phyloP scores from a whole-genome alignment of 2,797 vertebrate genomes.

The Halcyon smyrnensis region DNA sequence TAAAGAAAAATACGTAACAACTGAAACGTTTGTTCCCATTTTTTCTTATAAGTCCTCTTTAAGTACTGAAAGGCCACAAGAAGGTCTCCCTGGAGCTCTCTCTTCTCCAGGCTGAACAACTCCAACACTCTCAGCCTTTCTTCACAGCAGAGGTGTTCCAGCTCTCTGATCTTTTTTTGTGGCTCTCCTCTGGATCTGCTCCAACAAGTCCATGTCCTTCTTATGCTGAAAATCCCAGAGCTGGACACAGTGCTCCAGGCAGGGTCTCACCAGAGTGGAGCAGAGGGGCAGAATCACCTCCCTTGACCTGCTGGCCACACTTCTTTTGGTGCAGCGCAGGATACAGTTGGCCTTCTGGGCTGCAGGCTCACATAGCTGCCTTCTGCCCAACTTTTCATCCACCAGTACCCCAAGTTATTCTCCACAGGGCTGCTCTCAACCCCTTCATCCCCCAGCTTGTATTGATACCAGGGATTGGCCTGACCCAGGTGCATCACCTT shows the following conservation, averaged over 20 bases:
- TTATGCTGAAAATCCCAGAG: neutral
- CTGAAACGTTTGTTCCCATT: no score
- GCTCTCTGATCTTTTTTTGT: neutral
- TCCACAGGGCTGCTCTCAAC: neutral
- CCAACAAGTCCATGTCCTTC: neutral
- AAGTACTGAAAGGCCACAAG: neutral
- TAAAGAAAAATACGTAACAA: neutral
- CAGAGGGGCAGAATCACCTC: neutral
- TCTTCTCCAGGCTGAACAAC: neutral
- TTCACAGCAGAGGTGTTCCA: neutral
- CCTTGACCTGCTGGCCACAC: neutral
- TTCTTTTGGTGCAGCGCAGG: neutral
- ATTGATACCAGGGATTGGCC: neutral
- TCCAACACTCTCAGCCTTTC: neutral
- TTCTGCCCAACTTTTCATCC: neutral
- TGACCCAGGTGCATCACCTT: neutral
- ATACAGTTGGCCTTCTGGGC: neutral
- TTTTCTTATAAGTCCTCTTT: no score
- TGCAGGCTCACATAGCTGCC: neutral
- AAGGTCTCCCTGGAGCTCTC: neutral
- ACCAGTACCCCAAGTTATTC: neutral
- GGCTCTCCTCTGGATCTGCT: neutral
- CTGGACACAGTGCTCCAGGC: neutral
- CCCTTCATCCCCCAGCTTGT: neutral
- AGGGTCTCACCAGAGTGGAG: neutral